Conservation (phyloP, 2,797 vertebrate genomes). For the Lutjanus argentimaculatus region DNA sequence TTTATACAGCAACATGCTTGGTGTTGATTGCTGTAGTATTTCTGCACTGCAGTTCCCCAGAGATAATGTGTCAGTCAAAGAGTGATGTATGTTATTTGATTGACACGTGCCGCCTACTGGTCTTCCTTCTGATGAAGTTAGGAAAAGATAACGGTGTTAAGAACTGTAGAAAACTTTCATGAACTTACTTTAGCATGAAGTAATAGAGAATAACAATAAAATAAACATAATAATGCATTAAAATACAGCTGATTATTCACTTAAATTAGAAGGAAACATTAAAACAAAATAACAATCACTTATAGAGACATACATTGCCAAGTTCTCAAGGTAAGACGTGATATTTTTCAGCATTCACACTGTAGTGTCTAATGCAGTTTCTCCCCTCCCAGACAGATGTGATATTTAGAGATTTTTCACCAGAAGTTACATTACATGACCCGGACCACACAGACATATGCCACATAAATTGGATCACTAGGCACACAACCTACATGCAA, state of each 20-base stretch:
- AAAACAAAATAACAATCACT: too few relatives aligned
- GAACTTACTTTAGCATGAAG: neutral
- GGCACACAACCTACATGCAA: constrained; percentile 2
- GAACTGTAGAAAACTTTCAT: neutral
- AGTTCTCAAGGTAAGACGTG: neutral
- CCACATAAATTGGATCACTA: neutral
- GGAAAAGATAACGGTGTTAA: neutral
- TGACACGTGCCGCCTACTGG: neutral
- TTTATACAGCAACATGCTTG: neutral
- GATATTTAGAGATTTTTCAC: neutral
- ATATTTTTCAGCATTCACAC: neutral
- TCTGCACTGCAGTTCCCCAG: constrained; percentile 19
- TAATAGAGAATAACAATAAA: neutral
- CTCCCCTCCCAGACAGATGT: neutral
- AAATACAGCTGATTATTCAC: neutral
- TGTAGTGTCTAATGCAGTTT: neutral
- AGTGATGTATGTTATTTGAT: neutral
- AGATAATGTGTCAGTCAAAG: constrained; percentile 47
- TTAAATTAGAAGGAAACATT: neutral
- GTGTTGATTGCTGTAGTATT: constrained; percentile 61
- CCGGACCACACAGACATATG: neutral
- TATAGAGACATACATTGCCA: too few relatives aligned
- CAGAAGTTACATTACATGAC: neutral
- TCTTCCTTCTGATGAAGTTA: neutral
- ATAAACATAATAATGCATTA: neutral